Base-by-base conservation (phyloP, 2,888 invertebrate genomes). In the Diarsia brunnea region DNA sequence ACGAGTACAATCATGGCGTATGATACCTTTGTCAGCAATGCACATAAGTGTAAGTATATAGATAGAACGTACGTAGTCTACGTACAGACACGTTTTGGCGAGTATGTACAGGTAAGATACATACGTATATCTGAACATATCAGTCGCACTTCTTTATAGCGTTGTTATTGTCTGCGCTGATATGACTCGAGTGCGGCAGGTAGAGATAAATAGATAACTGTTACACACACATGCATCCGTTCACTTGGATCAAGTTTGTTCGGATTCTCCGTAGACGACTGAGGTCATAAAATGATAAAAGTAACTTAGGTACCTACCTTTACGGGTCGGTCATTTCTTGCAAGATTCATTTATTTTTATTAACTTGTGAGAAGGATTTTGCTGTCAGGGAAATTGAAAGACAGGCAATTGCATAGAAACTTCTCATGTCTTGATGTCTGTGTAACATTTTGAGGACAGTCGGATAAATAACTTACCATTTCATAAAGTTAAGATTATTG, bases 131-230 rank as follows among this genome's bases (percentile, higher is more conserved):
- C n/a, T 43, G n/a, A 16, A n/a, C 68, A 74, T 83, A 82, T 82
- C 85, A 78, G 75, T 80, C 84, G 72, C 71, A 77, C 84, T 88
- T 88, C 82, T 87, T 82, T 88, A 84, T 75, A 78, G 68, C 73
- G 68, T 66, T 83, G 75, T 83, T 87, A 82, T 88, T 88, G 87
- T 87, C 80, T 85, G 51, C 31, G 49, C 16, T 69, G 85, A 83
- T 86, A 88, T 63, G 78, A 71, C 67, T 78, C 69, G 79, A 79
- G 85, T 55, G 53, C 64, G 71, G 19, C 65, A 75, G 69, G 63
- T 78, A 73, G 58, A 74, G 81, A 77, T 84, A 81, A 75, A 70
- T 61, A 65, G 58, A 38, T 71, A 63, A 61, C 49, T 63, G 53
- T 60, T n/a, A 75, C 69, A 75, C 72, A 72, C 58, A 81, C 63